Percentiles rank a stretch among this genome's conserved stretches.
phyloP scores from a whole-genome alignment of 2,797 vertebrate species.

The Spinibarbus caldwelli region DNA sequence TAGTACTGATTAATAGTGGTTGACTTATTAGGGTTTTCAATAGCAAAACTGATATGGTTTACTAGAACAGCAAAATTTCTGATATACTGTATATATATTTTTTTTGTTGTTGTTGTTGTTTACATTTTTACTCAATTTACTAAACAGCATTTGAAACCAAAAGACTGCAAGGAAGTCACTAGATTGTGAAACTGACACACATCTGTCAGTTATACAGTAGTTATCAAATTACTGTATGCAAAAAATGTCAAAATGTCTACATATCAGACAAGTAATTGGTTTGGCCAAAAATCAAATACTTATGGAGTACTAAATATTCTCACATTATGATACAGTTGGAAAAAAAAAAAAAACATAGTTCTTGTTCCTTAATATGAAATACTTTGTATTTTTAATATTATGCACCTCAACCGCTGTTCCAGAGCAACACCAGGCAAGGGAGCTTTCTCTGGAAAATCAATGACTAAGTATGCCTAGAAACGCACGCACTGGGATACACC shows the following conservation, averaged over 20 bases:
- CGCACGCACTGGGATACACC: conserved; percentile 23
- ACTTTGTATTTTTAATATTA: background rate
- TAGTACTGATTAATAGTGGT: background rate
- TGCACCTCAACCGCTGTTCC: background rate
- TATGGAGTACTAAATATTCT: background rate
- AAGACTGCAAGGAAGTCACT: background rate
- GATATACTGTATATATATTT: no score
- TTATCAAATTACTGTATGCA: background rate
- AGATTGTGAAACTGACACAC: no score
- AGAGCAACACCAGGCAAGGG: no score
- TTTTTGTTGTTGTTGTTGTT: background rate
- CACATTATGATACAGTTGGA: background rate
- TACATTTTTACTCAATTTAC: background rate
- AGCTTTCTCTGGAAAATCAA: conserved; percentile 5
- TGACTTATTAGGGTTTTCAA: background rate
- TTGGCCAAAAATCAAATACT: background rate
- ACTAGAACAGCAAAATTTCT: background rate
- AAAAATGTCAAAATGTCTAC: background rate
- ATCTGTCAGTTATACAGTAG: conserved; percentile 1
- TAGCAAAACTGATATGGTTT: background rate
- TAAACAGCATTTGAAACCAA: background rate
- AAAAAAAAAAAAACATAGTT: no score
- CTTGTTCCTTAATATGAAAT: background rate
- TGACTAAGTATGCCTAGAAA: background rate
- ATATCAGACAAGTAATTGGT: background rate